Evolutionary conservation across 2,888 invertebrate species (phyloP).

Genomic region (Pollenia angustigena): DNA sequence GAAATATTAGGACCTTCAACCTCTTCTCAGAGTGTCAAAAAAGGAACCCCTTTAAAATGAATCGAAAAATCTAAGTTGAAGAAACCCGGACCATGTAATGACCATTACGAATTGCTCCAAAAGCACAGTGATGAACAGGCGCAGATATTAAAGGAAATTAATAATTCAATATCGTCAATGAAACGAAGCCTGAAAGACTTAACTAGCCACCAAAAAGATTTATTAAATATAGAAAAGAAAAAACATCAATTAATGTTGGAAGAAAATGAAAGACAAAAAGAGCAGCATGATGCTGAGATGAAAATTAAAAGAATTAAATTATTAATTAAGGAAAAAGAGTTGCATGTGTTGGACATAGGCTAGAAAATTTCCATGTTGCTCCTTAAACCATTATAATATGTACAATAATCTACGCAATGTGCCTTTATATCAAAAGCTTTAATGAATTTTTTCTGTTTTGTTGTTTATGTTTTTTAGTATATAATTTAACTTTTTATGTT

Average conservation of each 20-base stretch:
- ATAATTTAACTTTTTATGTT: background rate
- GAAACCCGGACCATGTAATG: background rate
- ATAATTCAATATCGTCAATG: background rate
- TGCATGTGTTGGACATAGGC: background rate
- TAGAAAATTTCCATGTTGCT: background rate
- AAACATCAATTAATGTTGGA: background rate
- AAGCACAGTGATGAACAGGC: constrained; percentile 16
- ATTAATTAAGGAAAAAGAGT: too few species aligned
- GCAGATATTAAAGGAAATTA: background rate
- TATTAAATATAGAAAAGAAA: constrained; percentile 3
- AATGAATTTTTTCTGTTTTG: too few species aligned
- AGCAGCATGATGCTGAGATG: background rate
- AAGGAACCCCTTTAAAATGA: constrained; percentile 2
- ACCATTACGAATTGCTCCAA: constrained; percentile 21
- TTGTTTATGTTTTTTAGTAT: background rate
- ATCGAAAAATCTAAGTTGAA: background rate
- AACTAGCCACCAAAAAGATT: background rate
- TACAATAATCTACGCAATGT: background rate
- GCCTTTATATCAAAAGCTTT: too few species aligned
- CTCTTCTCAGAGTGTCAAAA: constrained; percentile 7
- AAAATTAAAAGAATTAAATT: constrained; percentile 8
- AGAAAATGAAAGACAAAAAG: constrained; percentile 8
- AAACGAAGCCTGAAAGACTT: constrained; percentile 17
- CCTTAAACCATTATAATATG: background rate
- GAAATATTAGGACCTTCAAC: constrained; percentile 14